These are phyloP conservation scores for Druon quercuslanigerum DNA, from an alignment of 1,140 invertebrate species.

Conservation along the genomic window DNA sequence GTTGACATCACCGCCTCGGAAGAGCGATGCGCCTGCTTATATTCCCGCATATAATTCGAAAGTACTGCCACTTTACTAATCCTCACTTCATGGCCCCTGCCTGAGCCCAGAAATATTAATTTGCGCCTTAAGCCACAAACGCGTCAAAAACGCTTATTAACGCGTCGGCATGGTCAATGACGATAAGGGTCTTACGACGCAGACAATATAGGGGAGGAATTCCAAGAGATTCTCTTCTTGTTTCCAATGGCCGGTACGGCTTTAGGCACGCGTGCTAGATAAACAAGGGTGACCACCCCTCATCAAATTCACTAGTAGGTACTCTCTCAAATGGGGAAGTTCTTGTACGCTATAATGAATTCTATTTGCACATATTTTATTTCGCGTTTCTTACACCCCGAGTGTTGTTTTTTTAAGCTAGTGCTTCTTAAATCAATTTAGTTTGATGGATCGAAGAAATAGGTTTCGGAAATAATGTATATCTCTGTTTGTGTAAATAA, in stretches of 20 bases:
- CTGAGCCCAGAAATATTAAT: slow-evolving; percentile 30
- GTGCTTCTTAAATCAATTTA: no score
- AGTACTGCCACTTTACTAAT: slow-evolving; percentile 8
- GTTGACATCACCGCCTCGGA: neutral
- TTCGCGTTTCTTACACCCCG: neutral
- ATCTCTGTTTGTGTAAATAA: no score
- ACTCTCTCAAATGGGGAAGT: neutral
- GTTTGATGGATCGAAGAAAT: no score
- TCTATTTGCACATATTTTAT: neutral
- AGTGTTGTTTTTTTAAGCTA: neutral
- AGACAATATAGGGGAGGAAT: slow-evolving; percentile 10
- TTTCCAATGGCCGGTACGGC: slow-evolving; percentile 18
- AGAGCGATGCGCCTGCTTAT: neutral
- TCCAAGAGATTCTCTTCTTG: slow-evolving; percentile 6
- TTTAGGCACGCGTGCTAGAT: slow-evolving; percentile 22
- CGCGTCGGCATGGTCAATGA: slow-evolving; percentile 15
- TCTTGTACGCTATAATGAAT: neutral
- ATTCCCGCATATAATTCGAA: slow-evolving; percentile 9
- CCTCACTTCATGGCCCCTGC: slow-evolving; percentile 20
- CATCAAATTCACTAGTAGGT: neutral
- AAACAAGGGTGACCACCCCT: slow-evolving; percentile 33
- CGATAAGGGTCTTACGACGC: slow-evolving; percentile 34
- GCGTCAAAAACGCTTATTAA: slow-evolving; percentile 36
- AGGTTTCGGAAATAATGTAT: no score
- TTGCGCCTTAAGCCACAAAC: slow-evolving; percentile 25